Evolutionary conservation across 2,888 invertebrate genomes (phyloP).

Genomic region (Gryllus longicercus): DNA sequence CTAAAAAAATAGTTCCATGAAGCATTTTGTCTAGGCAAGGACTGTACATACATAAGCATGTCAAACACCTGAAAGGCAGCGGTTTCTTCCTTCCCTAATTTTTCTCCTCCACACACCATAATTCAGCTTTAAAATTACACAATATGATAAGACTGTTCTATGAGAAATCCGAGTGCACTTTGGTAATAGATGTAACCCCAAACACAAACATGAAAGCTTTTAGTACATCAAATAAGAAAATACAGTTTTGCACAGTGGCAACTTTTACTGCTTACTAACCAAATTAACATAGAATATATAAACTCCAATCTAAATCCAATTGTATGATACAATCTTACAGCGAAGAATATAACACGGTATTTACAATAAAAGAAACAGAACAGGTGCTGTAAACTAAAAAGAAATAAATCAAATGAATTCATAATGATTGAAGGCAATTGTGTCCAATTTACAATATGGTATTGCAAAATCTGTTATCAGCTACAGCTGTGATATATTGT

Average conservation of each 20-base stretch:
- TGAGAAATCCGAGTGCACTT: neutral
- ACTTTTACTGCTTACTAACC: slow-evolving; percentile 1
- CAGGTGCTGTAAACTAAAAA: neutral
- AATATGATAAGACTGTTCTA: neutral
- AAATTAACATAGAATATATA: slow-evolving; percentile 23
- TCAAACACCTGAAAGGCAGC: neutral
- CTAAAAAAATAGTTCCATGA: neutral
- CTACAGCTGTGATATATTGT: neutral
- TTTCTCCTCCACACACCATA: neutral
- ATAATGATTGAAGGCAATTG: slow-evolving; percentile 24
- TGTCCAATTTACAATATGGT: slow-evolving; percentile 26
- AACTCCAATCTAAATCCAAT: slow-evolving; percentile 25
- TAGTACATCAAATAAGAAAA: neutral
- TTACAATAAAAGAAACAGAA: slow-evolving; percentile 34
- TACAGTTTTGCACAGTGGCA: neutral
- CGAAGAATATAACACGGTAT: slow-evolving; percentile 34
- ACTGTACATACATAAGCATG: slow-evolving; percentile 2
- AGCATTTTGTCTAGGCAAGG: neutral
- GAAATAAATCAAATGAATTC: slow-evolving; percentile 25
- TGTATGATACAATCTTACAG: slow-evolving; percentile 33
- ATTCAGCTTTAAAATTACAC: slow-evolving; percentile 4
- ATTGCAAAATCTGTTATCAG: slow-evolving; percentile 19
- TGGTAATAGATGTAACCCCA: neutral
- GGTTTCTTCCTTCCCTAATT: neutral
- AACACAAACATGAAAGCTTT: neutral